A percentile compares a stretch with the other conserved stretches of the same genome.
Conservation (phyloP, 2,113 vertebrate genomes). For the Callaeas wilsoni region DNA sequence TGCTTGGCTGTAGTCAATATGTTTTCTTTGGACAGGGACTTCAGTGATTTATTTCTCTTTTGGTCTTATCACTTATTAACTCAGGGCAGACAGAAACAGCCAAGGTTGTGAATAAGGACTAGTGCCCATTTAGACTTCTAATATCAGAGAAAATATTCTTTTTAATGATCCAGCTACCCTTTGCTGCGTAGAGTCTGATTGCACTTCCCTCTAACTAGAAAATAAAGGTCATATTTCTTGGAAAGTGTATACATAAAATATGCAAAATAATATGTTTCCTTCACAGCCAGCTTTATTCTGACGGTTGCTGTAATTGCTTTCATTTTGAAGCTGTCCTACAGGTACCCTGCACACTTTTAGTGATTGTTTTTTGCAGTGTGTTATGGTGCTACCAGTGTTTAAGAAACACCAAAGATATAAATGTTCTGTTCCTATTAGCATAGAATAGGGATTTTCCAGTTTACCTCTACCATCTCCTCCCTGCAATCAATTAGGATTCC, state of each 20-base stretch:
- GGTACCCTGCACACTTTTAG: slow-evolving; percentile 36
- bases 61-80: slow-evolving; percentile 82
- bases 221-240: slow-evolving; percentile 78
- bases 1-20: slow-evolving; percentile 84
- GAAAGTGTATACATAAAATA: slow-evolving; percentile 72
- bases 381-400: neutral
- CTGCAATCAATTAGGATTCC: neutral
- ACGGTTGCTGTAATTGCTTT: slow-evolving; percentile 55
- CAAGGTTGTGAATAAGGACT: slow-evolving; percentile 76
- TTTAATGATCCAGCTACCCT: slow-evolving; percentile 75
- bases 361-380: neutral
- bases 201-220: slow-evolving; percentile 72
- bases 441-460: neutral
- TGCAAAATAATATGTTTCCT: slow-evolving; percentile 74
- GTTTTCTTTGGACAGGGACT: slow-evolving; percentile 84
- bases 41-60: slow-evolving; percentile 81
- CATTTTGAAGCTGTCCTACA: slow-evolving; percentile 58
- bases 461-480: neutral
- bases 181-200: slow-evolving; percentile 66
- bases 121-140: slow-evolving; percentile 74
- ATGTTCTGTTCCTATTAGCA: neutral
- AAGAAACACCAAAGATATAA: neutral
- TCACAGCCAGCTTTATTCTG: slow-evolving; percentile 67
- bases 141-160: slow-evolving; percentile 75
- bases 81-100: slow-evolving; percentile 75